Evolutionary conservation across 2,797 vertebrate species (phyloP).

Genomic region (Rhynchonycteris naso): DNA sequence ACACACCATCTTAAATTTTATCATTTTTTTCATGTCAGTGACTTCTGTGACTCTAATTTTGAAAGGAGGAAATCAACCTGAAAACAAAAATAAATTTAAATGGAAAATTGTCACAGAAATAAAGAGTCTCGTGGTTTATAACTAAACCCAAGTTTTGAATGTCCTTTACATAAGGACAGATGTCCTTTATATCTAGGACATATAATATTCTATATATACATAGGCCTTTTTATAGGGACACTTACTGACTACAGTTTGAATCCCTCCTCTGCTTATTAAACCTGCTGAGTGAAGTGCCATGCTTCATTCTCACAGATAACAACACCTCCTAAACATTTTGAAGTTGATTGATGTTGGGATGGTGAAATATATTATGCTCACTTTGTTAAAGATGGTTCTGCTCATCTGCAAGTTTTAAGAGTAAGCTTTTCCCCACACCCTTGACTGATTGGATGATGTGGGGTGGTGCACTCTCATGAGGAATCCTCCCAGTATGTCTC

Average conservation of each 20-base stretch:
- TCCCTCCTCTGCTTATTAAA: not conserved
- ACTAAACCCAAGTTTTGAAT: not conserved
- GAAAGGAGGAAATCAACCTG: constrained; percentile 1
- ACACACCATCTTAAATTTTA: not conserved
- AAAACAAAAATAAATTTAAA: constrained; percentile 32
- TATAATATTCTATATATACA: not conserved
- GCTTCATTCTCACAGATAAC: not conserved
- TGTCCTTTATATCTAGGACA: not conserved
- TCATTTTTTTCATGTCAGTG: not conserved
- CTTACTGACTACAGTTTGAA: not conserved
- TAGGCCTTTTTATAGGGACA: not conserved
- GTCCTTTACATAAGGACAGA: not conserved
- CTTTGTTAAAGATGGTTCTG: too few species aligned
- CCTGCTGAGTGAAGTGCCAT: not conserved
- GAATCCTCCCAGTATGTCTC: too few species aligned
- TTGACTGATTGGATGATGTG: too few species aligned
- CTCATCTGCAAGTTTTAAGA: too few species aligned
- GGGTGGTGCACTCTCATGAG: too few species aligned
- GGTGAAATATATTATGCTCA: too few species aligned
- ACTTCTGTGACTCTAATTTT: not conserved
- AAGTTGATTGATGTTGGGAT: too few species aligned
- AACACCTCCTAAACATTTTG: not conserved
- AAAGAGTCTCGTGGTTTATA: not conserved
- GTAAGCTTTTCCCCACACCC: too few species aligned
- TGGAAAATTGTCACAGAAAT: not conserved